A percentile compares a stretch with the other conserved stretches of the same genome.
Conservation (phyloP, 2,888 invertebrate species). For the Hydrotaea cyrtoneurina region DNA sequence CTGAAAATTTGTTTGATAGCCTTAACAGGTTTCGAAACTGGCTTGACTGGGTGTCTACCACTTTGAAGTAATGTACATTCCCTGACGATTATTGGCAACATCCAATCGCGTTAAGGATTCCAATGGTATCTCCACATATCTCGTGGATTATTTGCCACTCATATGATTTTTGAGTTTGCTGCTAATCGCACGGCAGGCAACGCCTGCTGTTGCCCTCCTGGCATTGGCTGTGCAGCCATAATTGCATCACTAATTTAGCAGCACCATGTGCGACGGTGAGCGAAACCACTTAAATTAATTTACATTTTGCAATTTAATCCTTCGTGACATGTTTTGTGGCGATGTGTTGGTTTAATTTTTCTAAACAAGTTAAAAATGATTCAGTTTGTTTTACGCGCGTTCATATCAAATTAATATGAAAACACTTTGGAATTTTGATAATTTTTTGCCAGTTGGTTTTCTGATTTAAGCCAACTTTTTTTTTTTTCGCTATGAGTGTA, state of each 20-base stretch:
- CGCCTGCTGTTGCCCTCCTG: too few species aligned
- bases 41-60: too few species aligned
- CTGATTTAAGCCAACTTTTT: slow-evolving; percentile 36
- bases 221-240: neutral
- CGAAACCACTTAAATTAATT: slow-evolving; percentile 34
- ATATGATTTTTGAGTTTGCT: too few species aligned
- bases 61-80: too few species aligned
- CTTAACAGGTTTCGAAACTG: too few species aligned
- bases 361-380: slow-evolving; percentile 33
- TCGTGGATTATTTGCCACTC: too few species aligned
- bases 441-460: slow-evolving; percentile 38
- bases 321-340: slow-evolving; percentile 54
- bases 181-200: too few species aligned
- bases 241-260: slow-evolving; percentile 29
- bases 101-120: too few species aligned
- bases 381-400: slow-evolving; percentile 31
- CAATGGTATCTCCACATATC: too few species aligned
- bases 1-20: too few species aligned
- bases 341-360: slow-evolving; percentile 45
- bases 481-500: neutral
- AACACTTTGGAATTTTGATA: slow-evolving; percentile 50
- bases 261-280: neutral
- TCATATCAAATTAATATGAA: slow-evolving; percentile 50
- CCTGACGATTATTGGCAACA: too few species aligned
- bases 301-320: slow-evolving; percentile 40